Conservation (phyloP, 2,888 invertebrate genomes). For the Heliconius ismenius region DNA sequence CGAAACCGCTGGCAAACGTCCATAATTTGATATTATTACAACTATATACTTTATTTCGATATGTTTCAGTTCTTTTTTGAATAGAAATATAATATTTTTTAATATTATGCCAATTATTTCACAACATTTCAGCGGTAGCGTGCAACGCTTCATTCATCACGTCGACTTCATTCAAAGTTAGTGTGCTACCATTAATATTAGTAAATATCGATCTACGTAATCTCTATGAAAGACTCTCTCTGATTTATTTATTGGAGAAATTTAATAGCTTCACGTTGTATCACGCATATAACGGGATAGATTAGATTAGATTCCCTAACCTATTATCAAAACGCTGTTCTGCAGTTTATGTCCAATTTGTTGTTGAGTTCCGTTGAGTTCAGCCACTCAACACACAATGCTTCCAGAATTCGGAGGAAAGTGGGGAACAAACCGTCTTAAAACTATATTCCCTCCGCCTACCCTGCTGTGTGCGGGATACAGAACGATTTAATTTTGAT, state of each 20-base stretch:
- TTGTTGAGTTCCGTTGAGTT: no score
- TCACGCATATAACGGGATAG: no score
- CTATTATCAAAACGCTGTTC: no score
- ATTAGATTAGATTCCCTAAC: no score
- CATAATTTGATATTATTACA: constrained; percentile 45
- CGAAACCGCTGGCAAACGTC: constrained; percentile 62
- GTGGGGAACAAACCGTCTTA: no score
- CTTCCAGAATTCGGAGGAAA: no score
- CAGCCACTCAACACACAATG: no score
- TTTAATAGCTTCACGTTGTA: no score
- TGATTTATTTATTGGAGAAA: no score
- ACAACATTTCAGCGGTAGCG: constrained; percentile 37
- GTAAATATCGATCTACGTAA: not conserved
- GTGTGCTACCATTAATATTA: constrained; percentile 16
- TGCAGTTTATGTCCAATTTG: no score
- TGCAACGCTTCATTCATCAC: constrained; percentile 41
- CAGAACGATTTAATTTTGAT: not conserved
- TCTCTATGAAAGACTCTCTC: no score
- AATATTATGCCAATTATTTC: constrained; percentile 30
- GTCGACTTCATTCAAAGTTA: constrained; percentile 38
- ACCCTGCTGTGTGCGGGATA: not conserved
- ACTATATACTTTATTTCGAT: constrained; percentile 27
- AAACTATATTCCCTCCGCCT: not conserved
- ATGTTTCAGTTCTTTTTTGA: constrained; percentile 22
- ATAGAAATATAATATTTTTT: not conserved